phyloP scores from a whole-genome alignment of 2,888 invertebrate genomes.

The Drosophila suboccidentalis region DNA sequence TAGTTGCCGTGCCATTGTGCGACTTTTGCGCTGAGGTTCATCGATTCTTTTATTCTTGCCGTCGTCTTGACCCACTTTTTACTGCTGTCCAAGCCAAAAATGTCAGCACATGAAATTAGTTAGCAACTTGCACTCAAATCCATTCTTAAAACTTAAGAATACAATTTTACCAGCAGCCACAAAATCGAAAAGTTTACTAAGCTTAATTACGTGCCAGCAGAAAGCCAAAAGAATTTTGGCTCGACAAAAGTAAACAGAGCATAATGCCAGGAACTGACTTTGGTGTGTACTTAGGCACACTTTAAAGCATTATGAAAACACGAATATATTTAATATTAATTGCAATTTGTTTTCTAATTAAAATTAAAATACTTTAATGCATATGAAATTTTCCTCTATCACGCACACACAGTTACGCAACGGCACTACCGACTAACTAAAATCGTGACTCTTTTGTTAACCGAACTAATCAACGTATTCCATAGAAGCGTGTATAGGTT shows the following conservation, averaged over 20 bases:
- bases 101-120: conserved; percentile 7
- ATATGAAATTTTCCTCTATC: background rate
- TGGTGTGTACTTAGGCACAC: background rate
- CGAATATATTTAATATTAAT: background rate
- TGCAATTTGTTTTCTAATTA: background rate
- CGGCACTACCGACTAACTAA: background rate
- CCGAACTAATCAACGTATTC: conserved; percentile 13
- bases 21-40: conserved; percentile 52
- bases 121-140: conserved; percentile 3
- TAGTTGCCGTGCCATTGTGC: conserved; percentile 41
- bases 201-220: conserved; percentile 19
- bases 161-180: conserved; percentile 7
- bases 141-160: conserved; percentile 17
- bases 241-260: conserved; percentile 20
- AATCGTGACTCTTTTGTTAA: conserved; percentile 23
- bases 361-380: background rate
- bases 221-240: background rate
- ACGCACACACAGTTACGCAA: conserved; percentile 34
- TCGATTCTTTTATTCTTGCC: conserved; percentile 59
- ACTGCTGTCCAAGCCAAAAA: conserved; percentile 22
- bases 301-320: background rate
- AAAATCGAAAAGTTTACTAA: conserved; percentile 8
- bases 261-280: conserved; percentile 4
- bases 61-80: conserved; percentile 71
- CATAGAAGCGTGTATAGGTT: background rate